phyloP scores from a whole-genome alignment of 2,888 invertebrate species.

The Drosophila pseudotakahashii region DNA sequence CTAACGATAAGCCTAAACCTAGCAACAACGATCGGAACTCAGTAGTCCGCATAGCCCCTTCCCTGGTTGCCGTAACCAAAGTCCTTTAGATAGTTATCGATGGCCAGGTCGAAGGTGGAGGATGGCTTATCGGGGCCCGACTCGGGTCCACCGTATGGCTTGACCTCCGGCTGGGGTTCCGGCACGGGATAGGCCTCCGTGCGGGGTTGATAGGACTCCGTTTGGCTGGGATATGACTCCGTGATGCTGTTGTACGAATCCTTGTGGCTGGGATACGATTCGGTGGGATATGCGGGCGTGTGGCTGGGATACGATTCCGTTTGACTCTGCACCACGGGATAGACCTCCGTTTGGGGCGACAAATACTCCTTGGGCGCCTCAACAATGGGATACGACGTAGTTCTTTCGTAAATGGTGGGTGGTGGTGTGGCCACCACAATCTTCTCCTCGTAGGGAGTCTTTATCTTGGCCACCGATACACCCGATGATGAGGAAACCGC shows the following conservation, averaged over 20 bases:
- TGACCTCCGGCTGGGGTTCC: slow-evolving; percentile 30
- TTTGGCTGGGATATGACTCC: slow-evolving; percentile 39
- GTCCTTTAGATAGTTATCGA: slow-evolving; percentile 71
- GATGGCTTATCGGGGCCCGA: slow-evolving; percentile 50
- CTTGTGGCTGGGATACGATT: slow-evolving; percentile 48
- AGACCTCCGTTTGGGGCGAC: slow-evolving; percentile 35
- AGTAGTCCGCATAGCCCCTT: slow-evolving; percentile 63
- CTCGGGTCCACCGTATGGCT: slow-evolving; percentile 50
- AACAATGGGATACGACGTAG: slow-evolving; percentile 22
- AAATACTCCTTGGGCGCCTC: slow-evolving; percentile 27
- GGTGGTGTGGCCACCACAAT: slow-evolving; percentile 58
- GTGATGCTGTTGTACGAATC: slow-evolving; percentile 38
- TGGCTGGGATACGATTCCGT: slow-evolving; percentile 38
- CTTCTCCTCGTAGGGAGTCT: slow-evolving; percentile 61
- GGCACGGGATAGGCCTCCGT: slow-evolving; percentile 43
- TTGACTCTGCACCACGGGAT: slow-evolving; percentile 37
- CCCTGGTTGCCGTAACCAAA: slow-evolving; percentile 70
- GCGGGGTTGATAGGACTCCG: slow-evolving; percentile 43
- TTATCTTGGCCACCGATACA: slow-evolving; percentile 56
- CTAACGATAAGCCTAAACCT: slow-evolving; percentile 21
- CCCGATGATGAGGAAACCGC: slow-evolving; percentile 42
- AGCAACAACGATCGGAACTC: slow-evolving; percentile 29
- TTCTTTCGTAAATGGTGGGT: slow-evolving; percentile 13
- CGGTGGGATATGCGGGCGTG: slow-evolving; percentile 33
- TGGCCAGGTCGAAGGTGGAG: slow-evolving; percentile 66